Evolutionary conservation across 2,113 vertebrate species (phyloP).

Genomic region (Carollia perspicillata): DNA sequence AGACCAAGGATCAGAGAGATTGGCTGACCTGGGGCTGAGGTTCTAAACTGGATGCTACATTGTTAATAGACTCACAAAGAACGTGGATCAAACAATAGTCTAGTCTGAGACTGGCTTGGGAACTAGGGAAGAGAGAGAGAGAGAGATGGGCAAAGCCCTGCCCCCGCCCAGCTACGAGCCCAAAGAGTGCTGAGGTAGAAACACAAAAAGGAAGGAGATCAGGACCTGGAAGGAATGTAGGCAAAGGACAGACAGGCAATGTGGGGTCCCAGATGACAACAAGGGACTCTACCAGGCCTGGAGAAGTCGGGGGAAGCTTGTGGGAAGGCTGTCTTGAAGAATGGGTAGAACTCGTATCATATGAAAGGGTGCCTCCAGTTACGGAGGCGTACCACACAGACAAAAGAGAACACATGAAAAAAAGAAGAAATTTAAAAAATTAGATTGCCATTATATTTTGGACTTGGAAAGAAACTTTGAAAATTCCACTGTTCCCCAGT

Average conservation of each 20-base stretch:
- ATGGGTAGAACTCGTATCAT: background rate
- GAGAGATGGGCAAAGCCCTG: background rate
- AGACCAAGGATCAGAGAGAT: background rate
- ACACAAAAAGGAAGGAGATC: background rate
- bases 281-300: background rate
- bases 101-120: background rate
- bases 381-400: background rate
- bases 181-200: accelerated
- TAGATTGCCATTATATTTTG: background rate
- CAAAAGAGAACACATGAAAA: background rate
- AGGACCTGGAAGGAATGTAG: background rate
- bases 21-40: background rate
- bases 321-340: background rate
- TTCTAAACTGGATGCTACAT: background rate
- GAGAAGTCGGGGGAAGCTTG: background rate
- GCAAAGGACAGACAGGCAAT: background rate
- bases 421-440: background rate
- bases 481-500: background rate
- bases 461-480: background rate
- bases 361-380: background rate
- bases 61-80: background rate
- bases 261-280: background rate
- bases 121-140: too few species aligned
- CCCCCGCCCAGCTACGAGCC: background rate
- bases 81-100: background rate